These are phyloP conservation scores for Pseudomugil gertrudae DNA, from an alignment of 2,797 vertebrate genomes.

Conservation along the genomic window DNA sequence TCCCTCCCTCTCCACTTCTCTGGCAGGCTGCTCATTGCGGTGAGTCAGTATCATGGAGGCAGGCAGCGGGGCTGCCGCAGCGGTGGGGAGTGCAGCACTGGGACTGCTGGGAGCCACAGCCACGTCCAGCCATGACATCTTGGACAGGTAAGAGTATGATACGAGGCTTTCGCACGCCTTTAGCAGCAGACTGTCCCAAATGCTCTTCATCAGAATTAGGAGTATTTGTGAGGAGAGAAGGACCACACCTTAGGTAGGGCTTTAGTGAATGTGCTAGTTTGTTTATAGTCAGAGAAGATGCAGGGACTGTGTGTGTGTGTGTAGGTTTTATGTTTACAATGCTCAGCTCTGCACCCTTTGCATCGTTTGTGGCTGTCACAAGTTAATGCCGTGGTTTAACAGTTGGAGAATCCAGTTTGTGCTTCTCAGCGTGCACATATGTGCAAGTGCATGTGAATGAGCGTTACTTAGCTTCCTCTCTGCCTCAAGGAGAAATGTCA, in stretches of 20 bases:
- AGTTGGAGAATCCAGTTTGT: slow-evolving; percentile 37
- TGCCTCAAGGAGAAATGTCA: slow-evolving; percentile 76
- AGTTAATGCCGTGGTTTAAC: slow-evolving; percentile 18
- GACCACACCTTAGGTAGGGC: slow-evolving; percentile 71
- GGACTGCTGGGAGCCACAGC: slow-evolving; percentile 83
- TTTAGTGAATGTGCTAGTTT: slow-evolving; percentile 64
- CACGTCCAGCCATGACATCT: slow-evolving; percentile 82
- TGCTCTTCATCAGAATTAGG: slow-evolving; percentile 15
- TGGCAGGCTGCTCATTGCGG: slow-evolving; percentile 83
- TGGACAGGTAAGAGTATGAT: slow-evolving; percentile 80
- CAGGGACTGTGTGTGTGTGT: slow-evolving; percentile 12
- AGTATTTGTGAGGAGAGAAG: slow-evolving; percentile 21
- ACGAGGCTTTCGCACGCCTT: slow-evolving; percentile 15
- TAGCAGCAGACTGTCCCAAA: neutral
- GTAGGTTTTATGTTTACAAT: slow-evolving; percentile 16
- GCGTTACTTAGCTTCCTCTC: slow-evolving; percentile 54
- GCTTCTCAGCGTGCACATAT: slow-evolving; percentile 13
- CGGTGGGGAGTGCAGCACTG: slow-evolving; percentile 82
- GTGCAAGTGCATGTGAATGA: neutral
- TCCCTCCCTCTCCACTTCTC: slow-evolving; percentile 51
- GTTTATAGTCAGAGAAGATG: slow-evolving; percentile 56
- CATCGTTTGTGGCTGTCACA: slow-evolving; percentile 12
- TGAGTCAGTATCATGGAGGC: slow-evolving; percentile 89
- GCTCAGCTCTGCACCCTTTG: neutral
- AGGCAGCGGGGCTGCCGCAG: slow-evolving; percentile 85